Evolutionary conservation across 2,113 vertebrate species (phyloP).

Genomic region (Aegotheles bennettii): DNA sequence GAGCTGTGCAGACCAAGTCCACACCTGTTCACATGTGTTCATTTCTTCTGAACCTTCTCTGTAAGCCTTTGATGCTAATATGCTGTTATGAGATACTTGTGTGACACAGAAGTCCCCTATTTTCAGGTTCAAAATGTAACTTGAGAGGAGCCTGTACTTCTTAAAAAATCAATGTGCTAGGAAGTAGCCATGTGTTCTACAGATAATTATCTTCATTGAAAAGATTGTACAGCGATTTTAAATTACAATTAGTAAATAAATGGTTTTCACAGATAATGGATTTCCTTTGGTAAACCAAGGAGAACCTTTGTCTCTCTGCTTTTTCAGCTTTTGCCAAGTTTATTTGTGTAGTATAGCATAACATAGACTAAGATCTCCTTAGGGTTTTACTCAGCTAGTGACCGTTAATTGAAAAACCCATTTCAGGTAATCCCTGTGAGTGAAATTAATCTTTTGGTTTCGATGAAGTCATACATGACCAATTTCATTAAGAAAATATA

Average conservation of each 20-base stretch:
- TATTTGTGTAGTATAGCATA: constrained; percentile 7
- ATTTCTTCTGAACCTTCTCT: background rate
- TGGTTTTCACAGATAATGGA: background rate
- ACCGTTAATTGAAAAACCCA: constrained; percentile 56
- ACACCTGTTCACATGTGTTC: background rate
- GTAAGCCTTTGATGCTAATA: background rate
- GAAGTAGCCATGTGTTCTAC: background rate
- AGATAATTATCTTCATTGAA: constrained; percentile 2
- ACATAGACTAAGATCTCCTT: background rate
- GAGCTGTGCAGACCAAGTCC: background rate
- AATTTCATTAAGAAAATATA: background rate
- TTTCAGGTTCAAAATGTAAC: background rate
- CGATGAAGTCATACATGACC: background rate
- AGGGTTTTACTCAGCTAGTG: constrained; percentile 43
- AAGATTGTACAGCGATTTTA: background rate
- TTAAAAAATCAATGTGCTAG: background rate
- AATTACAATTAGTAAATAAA: constrained; percentile 42
- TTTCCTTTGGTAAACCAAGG: constrained; percentile 12
- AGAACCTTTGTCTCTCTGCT: background rate
- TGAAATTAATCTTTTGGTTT: constrained; percentile 31
- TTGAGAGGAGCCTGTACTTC: background rate
- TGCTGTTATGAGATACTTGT: background rate
- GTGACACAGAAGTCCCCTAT: background rate
- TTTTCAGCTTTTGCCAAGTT: constrained; percentile 26
- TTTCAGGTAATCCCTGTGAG: constrained; percentile 21